phyloP scores from a whole-genome alignment of 2,113 vertebrate species.

The Dromaius novaehollandiae region DNA sequence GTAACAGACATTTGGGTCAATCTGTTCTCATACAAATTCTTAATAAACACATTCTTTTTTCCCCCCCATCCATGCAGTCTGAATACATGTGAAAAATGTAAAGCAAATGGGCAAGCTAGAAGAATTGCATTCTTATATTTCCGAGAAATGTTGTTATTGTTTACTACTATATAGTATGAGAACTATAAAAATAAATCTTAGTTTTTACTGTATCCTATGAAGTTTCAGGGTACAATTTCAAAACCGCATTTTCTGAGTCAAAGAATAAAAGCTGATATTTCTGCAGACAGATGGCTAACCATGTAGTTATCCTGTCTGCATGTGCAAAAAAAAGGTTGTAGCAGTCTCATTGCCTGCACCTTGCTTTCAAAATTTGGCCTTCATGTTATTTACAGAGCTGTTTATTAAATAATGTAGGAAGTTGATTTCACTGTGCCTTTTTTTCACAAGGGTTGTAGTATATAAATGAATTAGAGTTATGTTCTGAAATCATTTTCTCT shows the following conservation, averaged over 20 bases:
- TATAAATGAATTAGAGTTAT: constrained; percentile 10
- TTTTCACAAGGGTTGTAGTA: neutral
- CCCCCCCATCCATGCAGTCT: neutral
- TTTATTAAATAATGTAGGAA: neutral
- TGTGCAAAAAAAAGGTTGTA: constrained; percentile 16
- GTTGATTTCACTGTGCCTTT: neutral
- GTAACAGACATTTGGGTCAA: constrained; percentile 71
- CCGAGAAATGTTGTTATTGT: constrained; percentile 30
- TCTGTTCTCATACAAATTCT: constrained; percentile 69
- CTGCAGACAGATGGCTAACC: constrained; percentile 21
- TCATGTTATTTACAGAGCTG: constrained; percentile 14
- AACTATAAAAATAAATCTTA: constrained; percentile 11
- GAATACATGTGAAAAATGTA: constrained; percentile 12
- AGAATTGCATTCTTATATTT: neutral
- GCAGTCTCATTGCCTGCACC: neutral
- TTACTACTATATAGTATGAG: neutral
- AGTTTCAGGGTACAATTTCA: constrained; percentile 13
- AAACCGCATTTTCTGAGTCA: neutral
- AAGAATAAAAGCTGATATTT: constrained; percentile 12
- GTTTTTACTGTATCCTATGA: constrained; percentile 20
- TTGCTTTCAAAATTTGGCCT: constrained; percentile 27
- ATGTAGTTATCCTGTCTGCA: constrained; percentile 13
- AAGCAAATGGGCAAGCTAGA: constrained; percentile 10
- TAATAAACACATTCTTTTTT: constrained; percentile 54
- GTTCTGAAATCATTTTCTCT: constrained; percentile 6